phyloP scores from a whole-genome alignment of 2,888 invertebrate genomes.

The Apodemia mormo region DNA sequence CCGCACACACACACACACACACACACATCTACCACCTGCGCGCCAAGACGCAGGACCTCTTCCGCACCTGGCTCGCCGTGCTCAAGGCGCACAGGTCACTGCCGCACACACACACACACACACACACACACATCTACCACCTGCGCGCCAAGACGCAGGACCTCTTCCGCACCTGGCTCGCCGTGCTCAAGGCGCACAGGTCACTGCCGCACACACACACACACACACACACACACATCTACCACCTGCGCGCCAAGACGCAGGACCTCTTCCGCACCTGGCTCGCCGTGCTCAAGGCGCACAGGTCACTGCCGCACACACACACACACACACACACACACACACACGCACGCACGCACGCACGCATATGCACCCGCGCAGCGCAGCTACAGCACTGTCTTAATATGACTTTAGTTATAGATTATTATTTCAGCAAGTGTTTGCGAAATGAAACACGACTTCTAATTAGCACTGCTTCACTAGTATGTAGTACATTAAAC shows the following conservation, averaged over 20 bases:
- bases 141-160: slow-evolving; percentile 87
- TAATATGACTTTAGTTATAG: too few relatives aligned
- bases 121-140: slow-evolving; percentile 92
- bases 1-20: too few relatives aligned
- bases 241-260: slow-evolving; percentile 89
- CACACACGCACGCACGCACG: not conserved
- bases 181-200: slow-evolving; percentile 84
- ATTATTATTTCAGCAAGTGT: too few relatives aligned
- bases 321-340: not conserved
- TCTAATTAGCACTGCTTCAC: too few relatives aligned
- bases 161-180: slow-evolving; percentile 88
- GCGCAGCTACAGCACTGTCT: too few relatives aligned
- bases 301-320: too few relatives aligned
- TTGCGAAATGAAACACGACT: too few relatives aligned
- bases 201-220: slow-evolving; percentile 45
- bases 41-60: slow-evolving; percentile 86
- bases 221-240: slow-evolving; percentile 93
- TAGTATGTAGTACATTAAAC: too few relatives aligned
- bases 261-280: slow-evolving; percentile 87
- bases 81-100: slow-evolving; percentile 79
- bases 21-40: slow-evolving; percentile 91
- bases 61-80: slow-evolving; percentile 88
- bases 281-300: slow-evolving; percentile 87
- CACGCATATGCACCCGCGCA: too few relatives aligned
- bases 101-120: too few relatives aligned